These are phyloP conservation scores for Nyctibius bracteatus DNA, from an alignment of 2,113 vertebrate species.

Conservation along the genomic window DNA sequence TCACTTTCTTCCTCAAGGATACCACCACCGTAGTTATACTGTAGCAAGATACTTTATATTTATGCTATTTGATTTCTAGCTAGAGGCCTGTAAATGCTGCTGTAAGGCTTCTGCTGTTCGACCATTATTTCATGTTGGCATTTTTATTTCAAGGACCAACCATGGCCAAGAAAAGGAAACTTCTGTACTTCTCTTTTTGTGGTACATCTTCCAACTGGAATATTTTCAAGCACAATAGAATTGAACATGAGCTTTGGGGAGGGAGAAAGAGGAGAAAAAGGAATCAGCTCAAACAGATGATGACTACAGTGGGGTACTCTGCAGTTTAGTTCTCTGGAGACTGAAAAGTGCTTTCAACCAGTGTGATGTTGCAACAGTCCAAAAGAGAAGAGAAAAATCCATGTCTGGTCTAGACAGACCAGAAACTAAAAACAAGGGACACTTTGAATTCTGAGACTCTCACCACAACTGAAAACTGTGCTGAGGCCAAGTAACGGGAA, in stretches of 20 bases:
- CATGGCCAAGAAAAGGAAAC: slow-evolving; percentile 17
- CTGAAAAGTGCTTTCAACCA: slow-evolving; percentile 56
- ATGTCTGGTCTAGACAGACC: slow-evolving; percentile 68
- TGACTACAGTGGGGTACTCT: slow-evolving; percentile 3
- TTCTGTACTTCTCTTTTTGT: slow-evolving; percentile 2
- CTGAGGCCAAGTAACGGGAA: slow-evolving; percentile 73
- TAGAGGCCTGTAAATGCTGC: not conserved
- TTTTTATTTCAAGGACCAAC: slow-evolving; percentile 30
- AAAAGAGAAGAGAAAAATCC: slow-evolving; percentile 67
- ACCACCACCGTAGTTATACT: not conserved
- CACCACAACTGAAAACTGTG: slow-evolving; percentile 74
- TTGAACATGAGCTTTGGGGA: not conserved
- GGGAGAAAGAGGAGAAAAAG: not conserved
- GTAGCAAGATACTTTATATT: not conserved
- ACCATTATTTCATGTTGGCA: not conserved
- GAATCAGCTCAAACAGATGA: not conserved
- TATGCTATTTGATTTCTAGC: not conserved
- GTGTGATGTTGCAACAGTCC: slow-evolving; percentile 59
- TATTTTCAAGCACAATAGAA: slow-evolving; percentile 32
- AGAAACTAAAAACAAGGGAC: slow-evolving; percentile 72
- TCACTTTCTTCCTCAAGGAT: not conserved
- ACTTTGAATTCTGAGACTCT: slow-evolving; percentile 75
- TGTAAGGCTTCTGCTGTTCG: not conserved
- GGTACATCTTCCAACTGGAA: slow-evolving; percentile 11
- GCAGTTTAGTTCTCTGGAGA: slow-evolving; percentile 25